Percentiles rank a stretch among this genome's conserved stretches.
phyloP scores from a whole-genome alignment of 2,888 invertebrate species.

The Entomobrya multifasciata region DNA sequence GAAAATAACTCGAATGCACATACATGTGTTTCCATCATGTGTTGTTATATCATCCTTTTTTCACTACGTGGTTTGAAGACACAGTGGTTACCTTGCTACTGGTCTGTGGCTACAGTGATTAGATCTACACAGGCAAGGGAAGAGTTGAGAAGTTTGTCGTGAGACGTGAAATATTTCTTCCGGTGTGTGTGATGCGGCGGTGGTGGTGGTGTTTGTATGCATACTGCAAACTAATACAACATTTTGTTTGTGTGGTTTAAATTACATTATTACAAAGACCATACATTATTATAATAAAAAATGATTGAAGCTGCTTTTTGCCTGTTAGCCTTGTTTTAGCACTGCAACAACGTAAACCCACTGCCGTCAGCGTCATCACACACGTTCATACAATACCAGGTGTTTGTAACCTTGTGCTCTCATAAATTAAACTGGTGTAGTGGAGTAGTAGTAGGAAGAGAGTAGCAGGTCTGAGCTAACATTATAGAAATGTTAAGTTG shows the following conservation, averaged over 20 bases:
- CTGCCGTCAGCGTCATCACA: neutral
- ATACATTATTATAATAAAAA: neutral
- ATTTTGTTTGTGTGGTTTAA: slow-evolving; percentile 18
- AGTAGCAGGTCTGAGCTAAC: neutral
- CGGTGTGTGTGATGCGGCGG: too few species aligned
- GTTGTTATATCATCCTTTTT: too few species aligned
- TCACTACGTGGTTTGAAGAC: neutral
- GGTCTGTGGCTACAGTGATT: neutral
- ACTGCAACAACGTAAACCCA: neutral
- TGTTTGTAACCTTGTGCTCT: slow-evolving; percentile 49
- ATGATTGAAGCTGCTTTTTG: neutral
- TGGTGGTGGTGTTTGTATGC: neutral
- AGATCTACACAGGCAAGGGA: too few species aligned
- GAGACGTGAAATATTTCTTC: too few species aligned
- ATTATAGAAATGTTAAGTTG: neutral
- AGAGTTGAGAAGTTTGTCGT: too few species aligned
- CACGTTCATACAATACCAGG: slow-evolving; percentile 19
- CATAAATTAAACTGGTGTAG: slow-evolving; percentile 56
- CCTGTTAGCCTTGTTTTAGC: too few species aligned
- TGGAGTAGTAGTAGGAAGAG: slow-evolving; percentile 27
- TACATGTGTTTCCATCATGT: too few species aligned
- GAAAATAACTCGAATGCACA: neutral
- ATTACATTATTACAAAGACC: slow-evolving; percentile 2
- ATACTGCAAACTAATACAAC: neutral
- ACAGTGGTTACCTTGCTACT: neutral